Percentiles rank a stretch among this genome's conserved stretches.
Evolutionary conservation across 2,113 vertebrate species (phyloP).

Genomic region (Physeter macrocephalus): DNA sequence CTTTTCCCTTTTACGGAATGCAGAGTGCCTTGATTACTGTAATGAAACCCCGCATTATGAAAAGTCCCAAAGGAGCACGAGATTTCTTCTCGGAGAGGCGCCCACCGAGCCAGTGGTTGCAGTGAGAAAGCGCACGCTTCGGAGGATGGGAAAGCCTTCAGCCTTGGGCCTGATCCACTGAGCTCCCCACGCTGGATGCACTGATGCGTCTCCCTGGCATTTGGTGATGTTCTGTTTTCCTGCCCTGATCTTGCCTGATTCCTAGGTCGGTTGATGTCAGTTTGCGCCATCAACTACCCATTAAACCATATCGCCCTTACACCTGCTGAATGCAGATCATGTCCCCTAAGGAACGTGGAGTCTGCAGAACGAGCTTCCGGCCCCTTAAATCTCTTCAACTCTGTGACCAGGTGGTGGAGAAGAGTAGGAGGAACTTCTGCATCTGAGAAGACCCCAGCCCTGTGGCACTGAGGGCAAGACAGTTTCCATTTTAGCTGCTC

Average conservation of each 20-base stretch:
- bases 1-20: not conserved
- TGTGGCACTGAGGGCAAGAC: not conserved
- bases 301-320: not conserved
- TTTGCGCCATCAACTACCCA: not conserved
- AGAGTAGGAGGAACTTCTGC: not conserved
- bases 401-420: not conserved
- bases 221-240: not conserved
- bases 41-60: not conserved
- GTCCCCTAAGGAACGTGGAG: not conserved
- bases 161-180: accelerated
- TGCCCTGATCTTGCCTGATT: not conserved
- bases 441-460: not conserved
- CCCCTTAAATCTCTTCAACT: not conserved
- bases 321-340: not conserved
- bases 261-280: not conserved
- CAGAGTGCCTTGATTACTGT: not conserved
- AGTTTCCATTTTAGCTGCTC: not conserved
- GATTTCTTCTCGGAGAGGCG: not conserved
- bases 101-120: not conserved
- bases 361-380: not conserved
- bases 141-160: not conserved
- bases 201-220: accelerated
- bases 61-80: not conserved
- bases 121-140: not conserved
- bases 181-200: accelerated